A percentile compares a stretch with the other conserved stretches of the same genome.
Conservation (phyloP, 2,888 invertebrate species). For the Rhaphigaster nebulosa region DNA sequence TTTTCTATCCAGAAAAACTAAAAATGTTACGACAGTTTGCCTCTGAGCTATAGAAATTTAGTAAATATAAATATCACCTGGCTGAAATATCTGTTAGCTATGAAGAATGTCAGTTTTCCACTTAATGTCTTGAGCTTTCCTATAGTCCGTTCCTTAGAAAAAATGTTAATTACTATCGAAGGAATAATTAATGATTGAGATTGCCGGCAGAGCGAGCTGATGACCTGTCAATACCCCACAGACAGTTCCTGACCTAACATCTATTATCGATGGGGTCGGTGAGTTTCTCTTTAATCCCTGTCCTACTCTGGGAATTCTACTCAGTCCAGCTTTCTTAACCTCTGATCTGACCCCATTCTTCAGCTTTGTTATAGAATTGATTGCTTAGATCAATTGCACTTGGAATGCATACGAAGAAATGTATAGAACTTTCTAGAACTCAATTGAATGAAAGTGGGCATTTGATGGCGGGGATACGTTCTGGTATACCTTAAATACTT, state of each 20-base stretch:
- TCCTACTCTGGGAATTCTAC: neutral
- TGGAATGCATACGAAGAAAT: neutral
- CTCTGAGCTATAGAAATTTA: no score
- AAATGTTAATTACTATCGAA: neutral
- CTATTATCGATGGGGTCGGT: neutral
- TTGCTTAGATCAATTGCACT: neutral
- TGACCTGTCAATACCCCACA: neutral
- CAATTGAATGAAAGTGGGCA: neutral
- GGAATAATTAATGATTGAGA: neutral
- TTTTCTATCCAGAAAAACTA: no score
- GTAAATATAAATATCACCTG: no score
- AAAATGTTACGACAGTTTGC: no score
- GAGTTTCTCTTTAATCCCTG: slow-evolving; percentile 30
- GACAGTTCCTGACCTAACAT: neutral
- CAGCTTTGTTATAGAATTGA: neutral
- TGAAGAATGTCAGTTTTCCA: neutral
- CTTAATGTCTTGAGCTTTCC: neutral
- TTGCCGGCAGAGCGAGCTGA: neutral
- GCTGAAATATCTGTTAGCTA: neutral
- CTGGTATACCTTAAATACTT: neutral
- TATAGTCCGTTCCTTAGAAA: neutral
- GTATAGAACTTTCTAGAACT: neutral
- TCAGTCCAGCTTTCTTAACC: neutral
- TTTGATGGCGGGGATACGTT: neutral
- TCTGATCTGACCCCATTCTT: neutral